Base-by-base conservation (phyloP, 2,888 invertebrate species). In the Agrotis puta region DNA sequence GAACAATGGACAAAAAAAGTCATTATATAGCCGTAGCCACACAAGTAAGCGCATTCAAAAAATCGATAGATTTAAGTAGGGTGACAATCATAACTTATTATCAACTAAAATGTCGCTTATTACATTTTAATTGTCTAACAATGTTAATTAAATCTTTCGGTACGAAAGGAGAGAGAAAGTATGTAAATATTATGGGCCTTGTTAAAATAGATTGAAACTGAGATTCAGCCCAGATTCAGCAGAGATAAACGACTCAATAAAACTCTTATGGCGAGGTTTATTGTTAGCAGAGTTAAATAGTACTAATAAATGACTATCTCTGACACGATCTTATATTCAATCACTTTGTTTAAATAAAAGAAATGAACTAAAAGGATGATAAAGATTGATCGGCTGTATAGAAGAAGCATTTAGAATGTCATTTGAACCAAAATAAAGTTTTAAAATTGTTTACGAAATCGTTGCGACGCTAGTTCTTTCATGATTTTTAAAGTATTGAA, bases 221-320 rank as follows among this genome's bases (percentile, higher is more conserved):
- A 71, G 78, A 81, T 79, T 77, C 58, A 47, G 57, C 59, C 24
- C 70, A 78, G 72, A 76, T 71, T 81, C 77, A 69, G 68, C 73
- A 62, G 47, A 75, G 70, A 80, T 84, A 65, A 84, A 83, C 70
- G 80, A 79, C 71, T 57, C 71, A 84, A 77, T 84, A 80, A 85
- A 84, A 84, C 69, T 74, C 74, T 64, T 77, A 72, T 71, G 70
- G 70, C 74, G 61, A 64, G 43, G 18, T 78, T 83, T 80, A 85
- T 85, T 83, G 77, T 70, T 70, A 45, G 61, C 51, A 33, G 68
- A 69, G 70, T 71, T 74, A 70, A 62, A 66, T 71, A 72, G 50
- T 64, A 66, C 48, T 68, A 74, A 68, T 54, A 75, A 48, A 64
- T 24, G 58, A 62, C 47, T 67, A 54, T 58, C 51, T 56, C 20